phyloP scores from a whole-genome alignment of 2,797 vertebrate species.

The Stomatorhinus walkeri region DNA sequence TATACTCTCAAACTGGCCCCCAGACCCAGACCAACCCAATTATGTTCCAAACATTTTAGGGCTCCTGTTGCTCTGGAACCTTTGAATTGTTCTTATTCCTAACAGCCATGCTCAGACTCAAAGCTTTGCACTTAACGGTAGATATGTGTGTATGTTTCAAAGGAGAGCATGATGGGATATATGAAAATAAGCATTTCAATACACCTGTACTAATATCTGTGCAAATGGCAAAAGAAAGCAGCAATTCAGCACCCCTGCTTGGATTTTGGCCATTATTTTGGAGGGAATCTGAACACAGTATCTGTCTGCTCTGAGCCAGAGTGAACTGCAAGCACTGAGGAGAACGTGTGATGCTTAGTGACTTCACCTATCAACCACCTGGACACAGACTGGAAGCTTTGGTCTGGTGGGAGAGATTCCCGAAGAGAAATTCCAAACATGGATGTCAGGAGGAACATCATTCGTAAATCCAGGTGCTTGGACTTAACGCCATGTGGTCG shows the following conservation, averaged over 20 bases:
- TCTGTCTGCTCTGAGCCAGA: constrained; percentile 15
- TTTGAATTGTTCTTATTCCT: neutral
- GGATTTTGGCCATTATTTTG: neutral
- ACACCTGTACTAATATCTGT: neutral
- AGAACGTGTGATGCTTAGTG: neutral
- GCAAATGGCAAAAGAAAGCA: neutral
- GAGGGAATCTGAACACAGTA: neutral
- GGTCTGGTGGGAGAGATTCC: constrained; percentile 37
- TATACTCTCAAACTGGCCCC: neutral
- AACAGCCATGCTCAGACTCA: neutral
- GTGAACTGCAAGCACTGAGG: neutral
- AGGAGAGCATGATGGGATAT: neutral
- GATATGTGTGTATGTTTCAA: neutral
- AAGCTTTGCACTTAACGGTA: neutral
- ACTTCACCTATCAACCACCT: neutral
- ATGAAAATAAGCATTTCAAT: neutral
- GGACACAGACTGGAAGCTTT: neutral
- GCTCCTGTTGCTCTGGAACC: neutral
- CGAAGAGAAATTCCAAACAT: neutral
- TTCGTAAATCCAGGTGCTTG: neutral
- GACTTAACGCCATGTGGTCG: neutral
- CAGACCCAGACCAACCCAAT: neutral
- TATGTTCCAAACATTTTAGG: neutral
- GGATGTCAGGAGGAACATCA: neutral
- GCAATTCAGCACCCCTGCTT: neutral